Evolutionary conservation across 2,113 vertebrate genomes (phyloP).

Genomic region (Petrocephalus zakoni): DNA sequence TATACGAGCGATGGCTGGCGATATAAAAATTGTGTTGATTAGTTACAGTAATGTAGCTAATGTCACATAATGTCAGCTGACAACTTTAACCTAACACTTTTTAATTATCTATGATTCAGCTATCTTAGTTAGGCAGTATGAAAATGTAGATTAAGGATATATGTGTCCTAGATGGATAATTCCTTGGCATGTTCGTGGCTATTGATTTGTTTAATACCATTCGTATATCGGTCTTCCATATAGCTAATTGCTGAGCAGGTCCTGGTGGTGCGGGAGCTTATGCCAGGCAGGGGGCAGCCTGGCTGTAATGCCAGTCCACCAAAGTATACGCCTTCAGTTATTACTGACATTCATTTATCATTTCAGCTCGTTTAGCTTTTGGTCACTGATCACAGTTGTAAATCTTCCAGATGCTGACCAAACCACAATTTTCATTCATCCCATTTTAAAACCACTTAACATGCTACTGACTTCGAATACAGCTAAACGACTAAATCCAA

Average conservation of each 20-base stretch:
- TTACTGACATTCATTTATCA: not conserved
- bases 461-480: not conserved
- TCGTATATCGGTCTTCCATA: not conserved
- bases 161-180: too few species aligned
- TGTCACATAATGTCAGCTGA: not conserved
- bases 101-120: not conserved
- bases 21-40: not conserved
- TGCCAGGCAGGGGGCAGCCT: not conserved
- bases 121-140: too few species aligned
- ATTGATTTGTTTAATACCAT: not conserved
- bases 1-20: not conserved
- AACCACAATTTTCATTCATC: not conserved
- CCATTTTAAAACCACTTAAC: not conserved
- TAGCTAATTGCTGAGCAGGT: not conserved
- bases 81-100: not conserved
- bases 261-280: not conserved
- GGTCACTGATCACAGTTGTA: not conserved
- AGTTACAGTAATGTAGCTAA: not conserved
- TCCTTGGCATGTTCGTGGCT: not conserved
- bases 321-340: not conserved
- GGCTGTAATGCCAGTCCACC: not conserved
- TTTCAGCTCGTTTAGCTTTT: not conserved
- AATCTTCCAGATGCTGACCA: not conserved
- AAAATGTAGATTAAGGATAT: too few species aligned
- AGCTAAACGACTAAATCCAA: not conserved